Evolutionary conservation across 2,888 invertebrate species (phyloP).

Genomic region (Falcaria lacertinaria): DNA sequence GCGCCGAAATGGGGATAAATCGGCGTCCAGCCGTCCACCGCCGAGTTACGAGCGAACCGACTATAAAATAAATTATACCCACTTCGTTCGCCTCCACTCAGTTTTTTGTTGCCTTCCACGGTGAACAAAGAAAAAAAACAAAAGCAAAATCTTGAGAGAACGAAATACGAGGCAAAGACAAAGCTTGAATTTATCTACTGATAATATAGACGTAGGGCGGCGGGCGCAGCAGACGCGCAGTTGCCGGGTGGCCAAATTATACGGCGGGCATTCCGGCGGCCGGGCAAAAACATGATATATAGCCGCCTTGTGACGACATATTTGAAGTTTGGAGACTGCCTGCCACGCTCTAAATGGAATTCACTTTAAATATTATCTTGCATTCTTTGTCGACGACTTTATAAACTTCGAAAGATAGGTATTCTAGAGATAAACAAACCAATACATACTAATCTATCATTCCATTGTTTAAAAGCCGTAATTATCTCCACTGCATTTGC

Average conservation of each 20-base stretch:
- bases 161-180: conserved; percentile 80
- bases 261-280: conserved; percentile 70
- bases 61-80: conserved; percentile 81
- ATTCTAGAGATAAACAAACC: not conserved
- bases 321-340: conserved; percentile 69
- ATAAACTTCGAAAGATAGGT: conserved; percentile 28
- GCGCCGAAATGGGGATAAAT: conserved; percentile 76
- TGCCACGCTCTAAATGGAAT: conserved; percentile 68
- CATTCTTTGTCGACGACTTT: conserved; percentile 56
- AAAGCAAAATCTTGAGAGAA: conserved; percentile 75
- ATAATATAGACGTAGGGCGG: conserved; percentile 79
- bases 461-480: too few species aligned
- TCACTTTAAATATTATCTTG: conserved; percentile 61
- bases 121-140: conserved; percentile 59
- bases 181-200: conserved; percentile 80
- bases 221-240: conserved; percentile 64
- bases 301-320: conserved; percentile 74
- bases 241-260: conserved; percentile 75
- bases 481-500: too few species aligned
- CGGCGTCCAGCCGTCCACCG: conserved; percentile 77
- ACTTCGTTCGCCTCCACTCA: conserved; percentile 77
- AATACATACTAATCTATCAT: not conserved
- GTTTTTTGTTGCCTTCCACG: conserved; percentile 74
- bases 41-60: conserved; percentile 77
- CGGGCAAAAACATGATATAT: conserved; percentile 77